phyloP scores from a whole-genome alignment of 2,113 vertebrate genomes.

The Protobothrops mucrosquamatus region DNA sequence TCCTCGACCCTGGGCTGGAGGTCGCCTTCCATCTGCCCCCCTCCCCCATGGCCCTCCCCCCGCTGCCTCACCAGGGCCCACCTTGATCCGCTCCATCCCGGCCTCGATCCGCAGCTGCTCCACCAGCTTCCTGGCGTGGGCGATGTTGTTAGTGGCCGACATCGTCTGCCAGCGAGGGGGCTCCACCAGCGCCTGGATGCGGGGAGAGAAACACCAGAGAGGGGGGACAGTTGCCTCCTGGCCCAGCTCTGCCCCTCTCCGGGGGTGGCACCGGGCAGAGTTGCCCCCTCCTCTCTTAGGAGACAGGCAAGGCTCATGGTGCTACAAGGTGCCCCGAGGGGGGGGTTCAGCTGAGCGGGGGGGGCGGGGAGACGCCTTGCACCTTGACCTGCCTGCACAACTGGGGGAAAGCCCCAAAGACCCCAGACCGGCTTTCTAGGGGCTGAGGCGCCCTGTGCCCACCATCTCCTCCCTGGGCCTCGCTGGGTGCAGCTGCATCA shows the following conservation, averaged over 20 bases:
- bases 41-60: neutral
- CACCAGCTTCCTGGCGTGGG: constrained; percentile 94
- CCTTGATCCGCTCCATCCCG: constrained; percentile 93
- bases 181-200: constrained; percentile 44
- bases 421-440: neutral
- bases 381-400: neutral
- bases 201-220: neutral
- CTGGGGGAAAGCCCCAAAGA: neutral
- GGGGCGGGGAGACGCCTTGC: too few relatives aligned
- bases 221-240: neutral
- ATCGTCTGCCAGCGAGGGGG: constrained; percentile 80
- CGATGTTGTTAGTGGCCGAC: constrained; percentile 94
- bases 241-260: neutral
- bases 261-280: neutral
- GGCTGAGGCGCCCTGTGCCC: neutral
- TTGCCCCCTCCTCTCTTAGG: neutral
- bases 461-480: accelerated
- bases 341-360: neutral
- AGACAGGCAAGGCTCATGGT: neutral
- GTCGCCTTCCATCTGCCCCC: neutral
- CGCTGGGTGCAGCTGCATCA: neutral
- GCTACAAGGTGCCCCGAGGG: neutral
- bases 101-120: constrained; percentile 96
- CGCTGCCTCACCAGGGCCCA: constrained; percentile 37
- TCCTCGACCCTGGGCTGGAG: neutral